Base-by-base conservation (phyloP, 1,140 invertebrate species). In the Patella vulgata region DNA sequence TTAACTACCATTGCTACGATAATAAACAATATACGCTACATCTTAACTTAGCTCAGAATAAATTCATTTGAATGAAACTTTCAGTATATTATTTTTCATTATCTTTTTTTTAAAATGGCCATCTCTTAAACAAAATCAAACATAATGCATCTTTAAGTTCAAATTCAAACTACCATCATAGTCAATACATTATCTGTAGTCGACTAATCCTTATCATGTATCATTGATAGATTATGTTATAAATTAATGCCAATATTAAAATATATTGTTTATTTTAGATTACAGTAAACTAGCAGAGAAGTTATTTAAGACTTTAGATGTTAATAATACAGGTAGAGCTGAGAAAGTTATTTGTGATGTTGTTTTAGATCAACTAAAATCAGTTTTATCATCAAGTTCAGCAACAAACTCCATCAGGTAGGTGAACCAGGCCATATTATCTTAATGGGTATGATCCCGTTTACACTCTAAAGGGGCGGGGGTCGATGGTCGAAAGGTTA, bases 341-440 rank as follows among this genome's bases (percentile, higher is more conserved):
- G 68, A 76, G 42, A 75, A 75, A 56, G 39, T 57, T 27, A 52
- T 79, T 30, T 79, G 75, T 73, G 73, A 79, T 23, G 55, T 66
- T 1, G 68, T 73, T 3, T 57, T 79, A 23, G 67, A 75, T 17
- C 74, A 79, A 54, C 63, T 79, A n/a, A 65, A 61, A 27, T 59
- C 60, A 30, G 70, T 74, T 31, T 57, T 79, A 9, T 36, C 70
- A 77, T 55, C 58, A 70, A 11, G 64, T 68, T 57, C 63, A 70
- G 75, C 74, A 65, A 60, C 44, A 30, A 25, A 0, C 21, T 52
- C 14, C n/a, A 31, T 36, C 12, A 5, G 9, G 23, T 33, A 3
- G 21, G 39, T 14, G 8, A 30, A 30, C 17, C 21, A 39, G 11
- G 17, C 9, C 14, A 17, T n/a, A 28, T 51, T 21, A 30, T 27